Evolutionary conservation across 2,113 vertebrate species (phyloP).

Genomic region (Neopipo cinnamomea): DNA sequence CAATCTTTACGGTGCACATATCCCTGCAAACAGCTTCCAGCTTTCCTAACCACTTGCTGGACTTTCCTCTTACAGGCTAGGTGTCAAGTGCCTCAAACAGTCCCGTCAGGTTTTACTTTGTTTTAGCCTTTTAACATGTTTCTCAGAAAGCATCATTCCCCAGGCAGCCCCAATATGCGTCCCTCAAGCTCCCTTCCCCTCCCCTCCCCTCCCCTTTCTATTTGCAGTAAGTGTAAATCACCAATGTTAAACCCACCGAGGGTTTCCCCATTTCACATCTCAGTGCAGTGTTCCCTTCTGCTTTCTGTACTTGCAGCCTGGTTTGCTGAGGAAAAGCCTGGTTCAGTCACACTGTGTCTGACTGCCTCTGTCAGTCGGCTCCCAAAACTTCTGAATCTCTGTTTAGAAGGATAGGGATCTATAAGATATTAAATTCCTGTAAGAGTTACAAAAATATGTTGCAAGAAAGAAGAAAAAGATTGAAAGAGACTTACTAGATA

Average conservation of each 20-base stretch:
- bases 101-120: not conserved
- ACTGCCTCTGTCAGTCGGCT: not conserved
- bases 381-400: not conserved
- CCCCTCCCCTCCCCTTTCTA: not conserved
- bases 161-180: not conserved
- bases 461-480: not conserved
- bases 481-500: conserved; percentile 24
- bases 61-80: not conserved
- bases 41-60: not conserved
- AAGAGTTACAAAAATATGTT: conserved; percentile 18
- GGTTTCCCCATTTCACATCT: not conserved
- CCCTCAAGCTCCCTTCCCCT: not conserved
- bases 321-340: not conserved
- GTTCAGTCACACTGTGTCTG: not conserved
- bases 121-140: not conserved
- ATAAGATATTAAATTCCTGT: conserved; percentile 32
- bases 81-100: not conserved
- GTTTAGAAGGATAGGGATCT: conserved; percentile 1
- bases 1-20: not conserved
- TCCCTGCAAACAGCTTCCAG: not conserved
- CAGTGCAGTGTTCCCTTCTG: not conserved
- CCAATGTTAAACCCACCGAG: fast-evolving
- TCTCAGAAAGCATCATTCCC: not conserved
- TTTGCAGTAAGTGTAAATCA: not conserved
- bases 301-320: not conserved